Evolutionary conservation across 2,797 vertebrate genomes (phyloP), one percentile per base, ranked within the genome.

Genomic region (Pagetopsis macropterus): DNA sequence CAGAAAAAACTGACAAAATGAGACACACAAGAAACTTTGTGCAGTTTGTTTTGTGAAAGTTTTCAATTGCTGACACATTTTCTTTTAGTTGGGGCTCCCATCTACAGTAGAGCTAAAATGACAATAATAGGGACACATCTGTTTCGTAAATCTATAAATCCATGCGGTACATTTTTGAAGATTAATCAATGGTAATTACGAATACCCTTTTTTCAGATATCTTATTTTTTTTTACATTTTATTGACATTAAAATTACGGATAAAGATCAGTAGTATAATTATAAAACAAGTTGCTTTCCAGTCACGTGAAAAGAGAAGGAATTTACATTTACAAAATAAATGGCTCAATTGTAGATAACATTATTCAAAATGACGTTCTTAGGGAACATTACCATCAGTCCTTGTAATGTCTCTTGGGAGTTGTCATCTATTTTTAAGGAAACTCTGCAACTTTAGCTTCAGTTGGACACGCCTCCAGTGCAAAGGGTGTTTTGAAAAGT

Each of bases 401-500:
- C 1, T 9, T 17, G 67, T 54, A 43, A 17, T 54, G 1, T 65
- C 7, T 50, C 9, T 43, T 40, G 21, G 49, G 48, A 55, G 14
- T 52, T 59, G 16, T n/a, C 52, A 8, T 6, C 23, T 12, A 1
- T 49, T 69, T 27, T 65, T 65, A 2, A 21, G 5, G 14, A 55
- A 69, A 50, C 43, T 71, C 54, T 71, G 17, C 64, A 71, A 31
- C 31, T 59, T 0, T 4, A 11, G 43, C 61, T 50, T 48, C 3
- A 49, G 44, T 58, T 61, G 60, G 65, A 83, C 83, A 65, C 14
- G 6, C 70, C 69, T 74, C 66, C 57, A 44, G 83, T 86, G 77
- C 88, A 91, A 91, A 90, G 87, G 66, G 21, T 77, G 72, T 77
- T 71, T 67, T 72, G 72, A 65, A 72, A 88, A 86, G 91, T 91